These are phyloP conservation scores for Crotalus helleri DNA, from an alignment of 2,113 vertebrate species.

Conservation along the genomic window DNA sequence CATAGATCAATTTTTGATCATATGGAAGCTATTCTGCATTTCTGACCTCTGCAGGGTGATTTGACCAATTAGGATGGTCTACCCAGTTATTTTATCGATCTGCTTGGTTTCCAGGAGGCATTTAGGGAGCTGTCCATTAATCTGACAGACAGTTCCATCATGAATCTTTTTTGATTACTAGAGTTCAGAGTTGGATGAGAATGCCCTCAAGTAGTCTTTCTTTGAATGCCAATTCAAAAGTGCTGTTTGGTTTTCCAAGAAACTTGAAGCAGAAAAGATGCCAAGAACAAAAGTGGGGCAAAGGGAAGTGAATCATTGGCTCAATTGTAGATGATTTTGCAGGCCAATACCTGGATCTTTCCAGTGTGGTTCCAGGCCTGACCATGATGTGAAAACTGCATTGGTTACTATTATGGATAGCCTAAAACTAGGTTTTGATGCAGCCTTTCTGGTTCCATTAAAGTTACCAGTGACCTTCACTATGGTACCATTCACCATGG, in stretches of 20 bases:
- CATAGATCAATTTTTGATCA: background rate
- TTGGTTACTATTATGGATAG: no score
- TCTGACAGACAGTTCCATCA: background rate
- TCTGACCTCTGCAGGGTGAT: background rate
- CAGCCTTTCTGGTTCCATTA: no score
- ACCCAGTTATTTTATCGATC: background rate
- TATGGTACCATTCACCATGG: no score
- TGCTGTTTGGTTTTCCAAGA: background rate
- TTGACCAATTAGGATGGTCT: background rate
- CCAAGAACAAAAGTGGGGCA: background rate
- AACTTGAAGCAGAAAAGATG: background rate
- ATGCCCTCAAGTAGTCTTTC: background rate
- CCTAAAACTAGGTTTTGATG: no score
- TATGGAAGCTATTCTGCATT: background rate
- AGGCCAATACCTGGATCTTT: background rate
- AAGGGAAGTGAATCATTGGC: background rate
- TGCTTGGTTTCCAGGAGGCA: background rate
- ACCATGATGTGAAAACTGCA: no score
- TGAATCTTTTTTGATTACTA: background rate
- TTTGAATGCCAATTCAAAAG: background rate
- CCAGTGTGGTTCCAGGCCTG: no score
- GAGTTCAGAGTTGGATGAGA: background rate
- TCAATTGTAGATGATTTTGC: background rate
- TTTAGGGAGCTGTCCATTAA: background rate
- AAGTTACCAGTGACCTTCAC: no score